These are phyloP conservation scores for Clepsis dumicolana DNA, from an alignment of 2,888 invertebrate genomes.

Conservation along the genomic window DNA sequence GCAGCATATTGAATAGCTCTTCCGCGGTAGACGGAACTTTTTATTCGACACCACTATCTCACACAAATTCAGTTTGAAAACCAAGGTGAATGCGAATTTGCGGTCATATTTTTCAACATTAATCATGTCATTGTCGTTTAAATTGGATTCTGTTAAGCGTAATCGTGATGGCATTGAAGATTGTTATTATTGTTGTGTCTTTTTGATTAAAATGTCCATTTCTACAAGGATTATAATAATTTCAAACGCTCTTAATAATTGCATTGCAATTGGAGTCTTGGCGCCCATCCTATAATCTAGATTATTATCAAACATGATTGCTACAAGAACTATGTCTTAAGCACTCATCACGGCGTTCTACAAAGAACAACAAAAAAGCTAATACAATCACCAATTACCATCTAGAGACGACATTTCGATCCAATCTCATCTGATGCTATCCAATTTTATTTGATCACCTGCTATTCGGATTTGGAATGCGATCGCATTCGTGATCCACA, in stretches of 20 bases:
- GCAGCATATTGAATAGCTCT: constrained; percentile 57
- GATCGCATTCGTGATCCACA: constrained; percentile 61
- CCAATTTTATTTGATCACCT: constrained; percentile 58
- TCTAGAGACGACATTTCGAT: constrained; percentile 46
- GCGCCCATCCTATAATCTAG: constrained; percentile 11
- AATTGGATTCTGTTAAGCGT: no score
- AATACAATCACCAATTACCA: constrained; percentile 45
- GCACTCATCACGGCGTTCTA: background rate
- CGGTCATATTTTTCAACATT: constrained; percentile 5
- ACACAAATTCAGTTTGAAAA: constrained; percentile 16
- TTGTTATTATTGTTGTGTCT: background rate
- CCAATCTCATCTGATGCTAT: constrained; percentile 44
- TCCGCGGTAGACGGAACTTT: constrained; percentile 31
- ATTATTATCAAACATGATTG: constrained; percentile 6
- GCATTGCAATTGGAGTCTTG: background rate
- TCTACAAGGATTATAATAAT: background rate
- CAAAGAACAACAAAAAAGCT: constrained; percentile 34
- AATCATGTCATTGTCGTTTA: background rate
- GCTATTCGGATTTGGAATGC: constrained; percentile 62
- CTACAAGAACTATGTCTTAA: constrained; percentile 8
- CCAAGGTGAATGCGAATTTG: constrained; percentile 6
- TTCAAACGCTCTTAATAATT: background rate
- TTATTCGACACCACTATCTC: constrained; percentile 17
- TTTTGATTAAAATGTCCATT: background rate
- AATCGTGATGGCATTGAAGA: background rate